These are phyloP conservation scores for Pegea sp. DNA, from an alignment of 23 tunicate species.

Conservation along the genomic window DNA sequence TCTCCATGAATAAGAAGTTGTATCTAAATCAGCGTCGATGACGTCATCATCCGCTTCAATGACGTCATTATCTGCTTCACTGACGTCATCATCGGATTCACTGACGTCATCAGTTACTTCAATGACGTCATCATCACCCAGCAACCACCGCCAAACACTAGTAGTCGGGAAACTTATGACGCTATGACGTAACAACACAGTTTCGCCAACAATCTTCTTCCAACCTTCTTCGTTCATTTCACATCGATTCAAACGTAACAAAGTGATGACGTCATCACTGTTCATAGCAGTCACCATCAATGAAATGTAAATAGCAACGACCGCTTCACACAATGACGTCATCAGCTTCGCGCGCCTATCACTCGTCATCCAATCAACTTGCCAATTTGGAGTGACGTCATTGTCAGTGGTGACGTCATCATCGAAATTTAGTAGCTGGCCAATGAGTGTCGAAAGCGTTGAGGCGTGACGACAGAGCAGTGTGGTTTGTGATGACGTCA, in stretches of 20 bases:
- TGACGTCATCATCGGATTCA: conserved; percentile 6
- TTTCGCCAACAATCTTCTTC: too few relatives aligned
- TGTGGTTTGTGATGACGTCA: too few relatives aligned
- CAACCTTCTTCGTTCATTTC: too few relatives aligned
- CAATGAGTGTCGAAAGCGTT: conserved; percentile 44
- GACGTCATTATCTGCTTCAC: conserved; percentile 1
- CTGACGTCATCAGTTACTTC: conserved; percentile 12
- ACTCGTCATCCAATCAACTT: too few relatives aligned
- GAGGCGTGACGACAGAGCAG: conserved; percentile 60
- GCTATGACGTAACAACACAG: too few relatives aligned
- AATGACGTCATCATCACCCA: conserved; percentile 54
- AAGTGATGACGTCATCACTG: conserved; percentile 35
- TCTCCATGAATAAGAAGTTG: conserved; percentile 60
- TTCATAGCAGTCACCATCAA: conserved; percentile 47
- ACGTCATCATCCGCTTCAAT: conserved; percentile 3
- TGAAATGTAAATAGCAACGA: conserved; percentile 45
- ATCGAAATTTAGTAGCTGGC: conserved; percentile 53
- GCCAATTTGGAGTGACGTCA: too few relatives aligned
- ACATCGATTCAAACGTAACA: too few relatives aligned
- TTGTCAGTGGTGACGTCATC: too few relatives aligned
- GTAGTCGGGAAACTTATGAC: too few relatives aligned
- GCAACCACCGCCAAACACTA: too few relatives aligned
- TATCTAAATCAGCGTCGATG: conserved; percentile 2
- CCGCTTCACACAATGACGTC: conserved; percentile 43
- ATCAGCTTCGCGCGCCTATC: conserved; percentile 40